Evolutionary conservation across 2,113 vertebrate species (phyloP), one percentile per base, ranked within the genome.

Genomic region (Ciconia boyciana): DNA sequence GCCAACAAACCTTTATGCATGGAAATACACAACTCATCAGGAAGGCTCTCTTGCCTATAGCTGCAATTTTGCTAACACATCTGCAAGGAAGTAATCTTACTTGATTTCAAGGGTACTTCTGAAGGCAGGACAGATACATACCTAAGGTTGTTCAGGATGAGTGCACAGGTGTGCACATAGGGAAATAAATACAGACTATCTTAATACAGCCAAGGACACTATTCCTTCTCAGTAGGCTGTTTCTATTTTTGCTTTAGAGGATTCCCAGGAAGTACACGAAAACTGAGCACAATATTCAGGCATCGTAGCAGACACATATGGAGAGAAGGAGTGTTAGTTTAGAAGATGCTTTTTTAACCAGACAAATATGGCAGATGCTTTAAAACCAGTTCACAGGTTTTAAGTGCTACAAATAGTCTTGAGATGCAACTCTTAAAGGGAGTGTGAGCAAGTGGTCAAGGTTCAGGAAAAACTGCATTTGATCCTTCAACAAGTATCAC

Each of bases 171-270:
- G 36, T n/a, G 13, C 24, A 34, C 12, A 5, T 2, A 25, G n/a
- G n/a, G n/a, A n/a, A n/a, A n/a, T n/a, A n/a, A n/a, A n/a, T n/a
- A n/a, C n/a, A n/a, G n/a, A n/a, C n/a, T 29, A 17, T 20, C 7
- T 57, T 61, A 76, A 24, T 9, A 61, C 25, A 90, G 28, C 24
- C 18, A 19, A 20, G 52, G 41, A 91, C 49, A 57, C 31, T 19
- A 21, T 34, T 68, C n/a, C 43, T 82, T 78, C 82, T 68, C 70
- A 69, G 25, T 5, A 87, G 36, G 10, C 28, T 48, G 31, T 85
- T 91, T 85, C 87, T 84, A 65, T 72, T 91, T 94, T 93, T 95
- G 74, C 66, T 44, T 44, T 36, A 85, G 87, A 96, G 93, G 90
- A 95, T 90, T 94, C 94, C 84, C 84, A 83, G 90, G 87, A 96